Percentiles rank a stretch among this genome's conserved stretches.
phyloP scores from a whole-genome alignment of 2,113 vertebrate species.

The Morone chrysops region DNA sequence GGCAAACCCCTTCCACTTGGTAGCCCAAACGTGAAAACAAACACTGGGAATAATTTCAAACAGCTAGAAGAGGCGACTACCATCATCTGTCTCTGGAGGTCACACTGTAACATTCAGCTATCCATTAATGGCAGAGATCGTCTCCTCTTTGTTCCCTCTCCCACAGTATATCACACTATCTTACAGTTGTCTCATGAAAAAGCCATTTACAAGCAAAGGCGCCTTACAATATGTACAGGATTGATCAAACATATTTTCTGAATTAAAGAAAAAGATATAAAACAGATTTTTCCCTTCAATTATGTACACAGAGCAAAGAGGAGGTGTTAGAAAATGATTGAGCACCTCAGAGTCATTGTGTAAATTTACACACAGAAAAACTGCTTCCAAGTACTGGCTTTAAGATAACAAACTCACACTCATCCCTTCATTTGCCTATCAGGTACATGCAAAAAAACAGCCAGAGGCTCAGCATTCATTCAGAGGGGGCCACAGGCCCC shows the following conservation, averaged over 20 bases:
- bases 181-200: constrained; percentile 57
- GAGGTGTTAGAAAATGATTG: constrained; percentile 59
- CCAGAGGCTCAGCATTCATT: constrained; percentile 52
- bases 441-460: constrained; percentile 66
- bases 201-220: constrained; percentile 75
- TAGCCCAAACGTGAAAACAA: constrained; percentile 50
- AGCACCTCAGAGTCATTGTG: constrained; percentile 65
- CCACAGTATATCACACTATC: constrained; percentile 68
- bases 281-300: constrained; percentile 47
- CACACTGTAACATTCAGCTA: constrained; percentile 72
- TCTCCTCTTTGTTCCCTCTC: constrained; percentile 27
- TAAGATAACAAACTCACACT: constrained; percentile 48
- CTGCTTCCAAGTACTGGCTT: constrained; percentile 63
- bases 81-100: constrained; percentile 56
- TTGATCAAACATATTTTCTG: constrained; percentile 33
- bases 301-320: constrained; percentile 68
- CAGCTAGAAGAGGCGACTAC: constrained; percentile 51
- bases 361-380: constrained; percentile 53
- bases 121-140: constrained; percentile 54
- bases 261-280: constrained; percentile 52
- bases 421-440: constrained; percentile 36
- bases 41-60: constrained; percentile 67
- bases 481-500: constrained; percentile 19
- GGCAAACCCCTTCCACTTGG: constrained; percentile 6
- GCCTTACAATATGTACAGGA: constrained; percentile 72